Percentiles rank a stretch among this genome's conserved stretches.
These are phyloP conservation scores for Emydura subglobosa DNA, from an alignment of 2,113 vertebrate species.

Conservation along the genomic window DNA sequence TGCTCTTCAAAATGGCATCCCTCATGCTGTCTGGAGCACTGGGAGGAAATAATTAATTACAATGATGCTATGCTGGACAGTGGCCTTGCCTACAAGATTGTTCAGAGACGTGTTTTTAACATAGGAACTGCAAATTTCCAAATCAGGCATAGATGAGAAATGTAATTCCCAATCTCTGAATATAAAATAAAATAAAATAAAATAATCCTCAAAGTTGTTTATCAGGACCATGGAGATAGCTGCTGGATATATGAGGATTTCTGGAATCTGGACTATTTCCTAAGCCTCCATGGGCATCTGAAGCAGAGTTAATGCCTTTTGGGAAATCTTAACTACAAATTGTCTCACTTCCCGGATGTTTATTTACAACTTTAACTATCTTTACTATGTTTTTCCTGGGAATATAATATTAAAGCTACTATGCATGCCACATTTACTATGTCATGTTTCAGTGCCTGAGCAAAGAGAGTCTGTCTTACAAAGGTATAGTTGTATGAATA, in stretches of 20 bases:
- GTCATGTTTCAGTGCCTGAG: background rate
- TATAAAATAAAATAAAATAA: background rate
- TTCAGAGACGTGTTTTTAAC: background rate
- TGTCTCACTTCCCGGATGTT: background rate
- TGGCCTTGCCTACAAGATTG: background rate
- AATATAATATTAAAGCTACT: background rate
- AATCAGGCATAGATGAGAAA: background rate
- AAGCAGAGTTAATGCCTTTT: background rate
- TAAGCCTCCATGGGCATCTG: background rate
- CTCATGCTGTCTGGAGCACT: too few relatives aligned
- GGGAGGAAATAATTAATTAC: background rate
- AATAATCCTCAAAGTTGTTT: background rate
- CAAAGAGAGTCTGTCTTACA: background rate
- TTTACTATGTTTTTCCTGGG: background rate
- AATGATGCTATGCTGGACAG: background rate
- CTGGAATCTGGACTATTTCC: background rate
- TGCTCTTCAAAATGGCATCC: background rate
- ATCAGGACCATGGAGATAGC: background rate
- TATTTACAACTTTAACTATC: background rate
- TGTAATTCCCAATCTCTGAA: background rate
- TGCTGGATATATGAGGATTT: accelerated
- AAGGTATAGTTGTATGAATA: background rate
- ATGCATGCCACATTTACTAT: background rate
- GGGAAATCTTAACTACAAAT: background rate
- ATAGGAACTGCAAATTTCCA: background rate